Base-by-base conservation (phyloP, 2,888 invertebrate genomes). In the Sepioteuthis lessoniana region DNA sequence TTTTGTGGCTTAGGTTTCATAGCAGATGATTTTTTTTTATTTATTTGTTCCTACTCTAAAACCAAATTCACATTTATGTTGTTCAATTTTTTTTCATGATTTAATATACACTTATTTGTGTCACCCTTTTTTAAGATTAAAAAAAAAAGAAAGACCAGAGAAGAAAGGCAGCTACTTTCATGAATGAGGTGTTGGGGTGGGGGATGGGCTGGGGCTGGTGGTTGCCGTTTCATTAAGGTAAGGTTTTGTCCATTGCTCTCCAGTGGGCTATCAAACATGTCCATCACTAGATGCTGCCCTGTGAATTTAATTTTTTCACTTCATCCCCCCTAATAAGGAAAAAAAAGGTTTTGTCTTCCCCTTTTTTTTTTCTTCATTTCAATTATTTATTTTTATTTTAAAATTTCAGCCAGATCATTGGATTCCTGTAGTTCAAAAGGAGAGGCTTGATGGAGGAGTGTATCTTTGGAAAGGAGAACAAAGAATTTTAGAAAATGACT, bases 391-490 rank as follows among this genome's bases (percentile, higher is more conserved):
- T 16, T 76, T 76, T 16, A 16, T 76, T 76, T n/a, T 35, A 35
- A 76, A 35, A n/a, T 76, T 76, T 76, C 76, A 76, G 76, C n/a
- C 76, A 76, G n/a, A 16, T n/a, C n/a, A 35, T n/a, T n/a, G 13
- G 19, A 35, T 35, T 76, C 19, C n/a, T 35, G 1, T 16, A 76
- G 35, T n/a, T 76, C 76, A 76, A 76, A n/a, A 35, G 76, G 31
- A 60, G 76, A 76, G 76, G 76, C 1, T 76, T 76, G n/a, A 35
- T 13, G n/a, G 76, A 76, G 35, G 76, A 76, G 76, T 76, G n/a
- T 35, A 35, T 76, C 76, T 76, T 76, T 76, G 76, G 76, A n/a
- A 76, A 76, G 76, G 76, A 76, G 76, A 76, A 76, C n/a, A 76
- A 76, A 35, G 76, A 76, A 16, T 76, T 35, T n/a, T 10, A 31